Base-by-base conservation (phyloP, 2,888 invertebrate species). In the Polydesmus complanatus region DNA sequence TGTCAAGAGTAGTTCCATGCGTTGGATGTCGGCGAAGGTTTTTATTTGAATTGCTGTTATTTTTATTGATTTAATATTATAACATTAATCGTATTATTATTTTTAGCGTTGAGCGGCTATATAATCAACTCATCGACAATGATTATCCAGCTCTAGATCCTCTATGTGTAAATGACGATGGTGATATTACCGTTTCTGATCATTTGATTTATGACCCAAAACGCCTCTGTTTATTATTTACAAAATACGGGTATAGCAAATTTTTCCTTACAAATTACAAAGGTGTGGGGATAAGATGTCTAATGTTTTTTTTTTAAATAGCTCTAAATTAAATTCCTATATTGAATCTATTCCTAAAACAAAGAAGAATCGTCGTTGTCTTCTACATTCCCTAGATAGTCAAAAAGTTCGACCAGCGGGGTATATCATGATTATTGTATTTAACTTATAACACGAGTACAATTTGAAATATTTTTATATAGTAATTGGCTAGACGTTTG, bases 21-120 rank as follows among this genome's bases (percentile, higher is more conserved):
- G 90, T 94, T 70, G 93, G 94, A 65, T 94, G 94, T 77, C 80
- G 93, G 66, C 81, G 89, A 79, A 89, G 89, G 90, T 88, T 78
- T 68, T 67, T 64, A 55, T 55, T 18, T 26, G 37, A 50, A 37
- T 61, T 58, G 26, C 5, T 11, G 49, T 26, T 54, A 27, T 11
- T 37, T 37, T 61, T 25, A 56, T 21, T 18, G 27, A 21, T n/a
- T 56, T 50, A 27, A 50, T 52, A 25, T 52, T 51, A 47, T 54
- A 11, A 8, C 14, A 23, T 25, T 23, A n/a, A 18, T 56, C 22
- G 14, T 8, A 8, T 54, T 58, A 54, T 64, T 67, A 67, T 51
- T 79, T 80, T 65, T 72, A 92, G 92, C 74, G 92, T 92, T 68
- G 93, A 94, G 74, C 81, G 88, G 68, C 78, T 94, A 67, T 92